These are phyloP conservation scores for Heliconius nattereri DNA, from an alignment of 1,140 invertebrate species.

Conservation along the genomic window DNA sequence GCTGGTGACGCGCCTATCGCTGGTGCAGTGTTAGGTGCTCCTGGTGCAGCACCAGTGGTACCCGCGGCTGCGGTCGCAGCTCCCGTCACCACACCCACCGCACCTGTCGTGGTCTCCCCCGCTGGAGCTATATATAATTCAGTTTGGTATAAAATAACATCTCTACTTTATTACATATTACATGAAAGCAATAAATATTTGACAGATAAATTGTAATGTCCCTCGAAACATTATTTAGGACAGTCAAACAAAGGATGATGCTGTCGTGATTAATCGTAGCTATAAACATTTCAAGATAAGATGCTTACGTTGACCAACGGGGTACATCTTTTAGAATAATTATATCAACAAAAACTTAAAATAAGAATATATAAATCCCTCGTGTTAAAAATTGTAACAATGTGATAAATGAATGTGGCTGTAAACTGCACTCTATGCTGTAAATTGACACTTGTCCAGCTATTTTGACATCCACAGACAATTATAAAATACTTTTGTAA, in stretches of 20 bases:
- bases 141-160: slow-evolving; percentile 20
- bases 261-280: slow-evolving; percentile 48
- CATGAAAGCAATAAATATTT: slow-evolving; percentile 13
- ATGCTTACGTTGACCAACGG: slow-evolving; percentile 78
- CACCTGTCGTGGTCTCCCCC: slow-evolving; percentile 75
- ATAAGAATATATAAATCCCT: slow-evolving; percentile 64
- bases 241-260: slow-evolving; percentile 77
- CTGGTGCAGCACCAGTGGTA: slow-evolving; percentile 55
- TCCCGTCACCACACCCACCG: slow-evolving; percentile 68
- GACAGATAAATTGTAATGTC: slow-evolving; percentile 29
- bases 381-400: slow-evolving; percentile 65
- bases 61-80: slow-evolving; percentile 62
- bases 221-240: slow-evolving; percentile 68
- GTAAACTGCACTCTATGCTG: slow-evolving; percentile 52
- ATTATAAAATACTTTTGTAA: neutral
- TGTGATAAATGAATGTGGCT: slow-evolving; percentile 67
- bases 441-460: slow-evolving; percentile 50
- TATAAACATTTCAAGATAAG: slow-evolving; percentile 43
- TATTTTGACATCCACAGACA: slow-evolving; percentile 49
- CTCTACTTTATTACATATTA: slow-evolving; percentile 18
- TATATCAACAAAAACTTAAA: slow-evolving; percentile 68
- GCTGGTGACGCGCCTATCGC: slow-evolving; percentile 72
- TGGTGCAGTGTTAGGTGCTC: slow-evolving; percentile 55
- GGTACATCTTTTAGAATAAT: slow-evolving; percentile 70
- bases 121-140: slow-evolving; percentile 67